Base-by-base conservation (phyloP, 2,888 invertebrate genomes). In the Sarcophaga carnaria region DNA sequence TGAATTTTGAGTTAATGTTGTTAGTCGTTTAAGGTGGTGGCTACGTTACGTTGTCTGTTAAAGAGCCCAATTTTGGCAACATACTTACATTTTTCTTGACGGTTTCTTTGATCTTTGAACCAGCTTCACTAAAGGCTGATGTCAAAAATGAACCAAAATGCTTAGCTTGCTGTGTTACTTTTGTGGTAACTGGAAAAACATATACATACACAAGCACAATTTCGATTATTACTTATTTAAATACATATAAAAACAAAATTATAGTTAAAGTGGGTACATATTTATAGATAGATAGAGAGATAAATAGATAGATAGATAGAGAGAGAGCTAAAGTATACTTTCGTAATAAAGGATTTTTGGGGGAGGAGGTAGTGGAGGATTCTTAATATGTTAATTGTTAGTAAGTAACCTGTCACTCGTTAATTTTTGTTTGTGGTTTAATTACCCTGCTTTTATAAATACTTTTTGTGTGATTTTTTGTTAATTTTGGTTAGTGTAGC, bases 101-200 rank as follows among this genome's bases (percentile, higher is more conserved):
- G 90, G 97, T 97, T 94, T 98, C 97, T 95, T 99, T 98, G 92
- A 99, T 97, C 94, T 98, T 98, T 92, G 97, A 97, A 60, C 98
- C 98, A 83, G 99, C 99, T 94, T 98, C 98, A 94, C 98, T 98
- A 90, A 98, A 98, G 89, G 98, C 98, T 88, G 98, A 97, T 94
- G 97, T 98, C 90, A 99, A 95, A 95, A 98, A 98, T 94, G 96
- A 98, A 89, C 98, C 98, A 92, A 98, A 96, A 78, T 97, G 97
- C 94, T 98, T 98, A 89, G 98, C 98, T 75, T 97, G 97, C 76
- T 97, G 97, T 90, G 97, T 95, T 84, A 97, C 97, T 94, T 98
- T 98, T 90, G 97, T 97, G 90, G 97, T 97, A 93, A 97, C 97
- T 97, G 89, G 82, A 87, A 85, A 3, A 54, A 54, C 2, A 37